Conservation (phyloP, 2,113 vertebrate species). For the Poeciliopsis turrubarensis region DNA sequence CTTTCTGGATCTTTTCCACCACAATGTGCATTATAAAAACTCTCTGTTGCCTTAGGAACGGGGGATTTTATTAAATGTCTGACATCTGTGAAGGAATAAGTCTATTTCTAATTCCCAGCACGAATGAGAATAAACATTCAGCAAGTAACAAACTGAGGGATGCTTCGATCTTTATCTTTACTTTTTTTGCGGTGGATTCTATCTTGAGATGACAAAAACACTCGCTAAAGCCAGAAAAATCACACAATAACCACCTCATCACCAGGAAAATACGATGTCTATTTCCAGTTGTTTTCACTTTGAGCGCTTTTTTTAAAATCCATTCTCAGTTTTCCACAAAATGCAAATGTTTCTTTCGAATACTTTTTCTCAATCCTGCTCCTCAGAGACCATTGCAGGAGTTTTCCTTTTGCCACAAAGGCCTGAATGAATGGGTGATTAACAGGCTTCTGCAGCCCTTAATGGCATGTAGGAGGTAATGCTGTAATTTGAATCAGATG, state of each 20-base stretch:
- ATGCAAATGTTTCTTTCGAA: too few relatives aligned
- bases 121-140: neutral
- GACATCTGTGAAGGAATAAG: neutral
- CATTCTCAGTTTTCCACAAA: too few relatives aligned
- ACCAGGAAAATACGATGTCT: neutral
- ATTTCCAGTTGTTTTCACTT: neutral
- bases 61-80: neutral
- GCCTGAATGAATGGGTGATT: too few relatives aligned
- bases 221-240: neutral
- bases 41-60: conserved; percentile 12
- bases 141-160: neutral
- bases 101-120: neutral
- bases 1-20: conserved; percentile 4
- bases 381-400: too few relatives aligned
- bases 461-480: too few relatives aligned
- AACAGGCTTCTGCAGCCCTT: too few relatives aligned
- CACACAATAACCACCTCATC: neutral
- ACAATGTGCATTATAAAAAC: conserved; percentile 28
- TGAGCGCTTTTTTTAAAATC: too few relatives aligned
- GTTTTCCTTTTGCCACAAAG: too few relatives aligned
- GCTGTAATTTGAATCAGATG: too few relatives aligned
- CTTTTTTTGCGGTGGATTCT: too few relatives aligned
- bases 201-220: neutral
- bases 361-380: too few relatives aligned
- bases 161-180: neutral